phyloP scores from a whole-genome alignment of 2,797 vertebrate species.

The Lacerta bilineata region DNA sequence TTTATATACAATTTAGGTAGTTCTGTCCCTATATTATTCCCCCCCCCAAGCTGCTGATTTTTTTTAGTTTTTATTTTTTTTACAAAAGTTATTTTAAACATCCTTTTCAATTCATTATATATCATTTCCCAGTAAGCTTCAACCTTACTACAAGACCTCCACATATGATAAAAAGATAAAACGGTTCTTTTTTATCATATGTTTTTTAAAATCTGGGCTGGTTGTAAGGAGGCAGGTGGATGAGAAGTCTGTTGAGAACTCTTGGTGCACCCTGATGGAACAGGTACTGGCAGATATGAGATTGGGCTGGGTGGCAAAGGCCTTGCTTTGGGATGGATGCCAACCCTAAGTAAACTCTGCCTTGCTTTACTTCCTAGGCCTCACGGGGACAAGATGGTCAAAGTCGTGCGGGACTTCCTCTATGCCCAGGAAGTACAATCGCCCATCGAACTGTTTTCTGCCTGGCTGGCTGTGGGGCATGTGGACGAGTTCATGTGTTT shows the following conservation, averaged over 20 bases:
- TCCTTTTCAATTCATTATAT: no score
- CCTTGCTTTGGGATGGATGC: no score
- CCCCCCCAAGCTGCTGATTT: no score
- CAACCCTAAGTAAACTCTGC: rapidly evolving
- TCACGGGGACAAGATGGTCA: conserved; percentile 86
- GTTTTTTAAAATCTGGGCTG: neutral
- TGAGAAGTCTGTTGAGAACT: no score
- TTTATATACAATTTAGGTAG: no score
- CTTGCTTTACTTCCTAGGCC: conserved; percentile 65
- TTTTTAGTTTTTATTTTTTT: no score
- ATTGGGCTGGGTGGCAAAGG: neutral
- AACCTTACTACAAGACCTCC: no score
- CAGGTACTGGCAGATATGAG: neutral
- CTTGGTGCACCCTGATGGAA: neutral
- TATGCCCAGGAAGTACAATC: conserved; percentile 89
- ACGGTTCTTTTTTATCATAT: no score
- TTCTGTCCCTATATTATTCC: no score
- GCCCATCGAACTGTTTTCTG: conserved; percentile 89
- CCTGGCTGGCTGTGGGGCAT: conserved; percentile 91
- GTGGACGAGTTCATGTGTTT: conserved; percentile 95
- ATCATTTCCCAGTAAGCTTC: no score
- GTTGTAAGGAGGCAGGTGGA: neutral
- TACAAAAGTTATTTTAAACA: no score
- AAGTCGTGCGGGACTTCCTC: conserved; percentile 90
- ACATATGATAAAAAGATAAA: no score